Percentiles rank a stretch among this genome's conserved stretches.
Evolutionary conservation across 2,797 vertebrate genomes (phyloP).

Genomic region (Diplodus sargus): DNA sequence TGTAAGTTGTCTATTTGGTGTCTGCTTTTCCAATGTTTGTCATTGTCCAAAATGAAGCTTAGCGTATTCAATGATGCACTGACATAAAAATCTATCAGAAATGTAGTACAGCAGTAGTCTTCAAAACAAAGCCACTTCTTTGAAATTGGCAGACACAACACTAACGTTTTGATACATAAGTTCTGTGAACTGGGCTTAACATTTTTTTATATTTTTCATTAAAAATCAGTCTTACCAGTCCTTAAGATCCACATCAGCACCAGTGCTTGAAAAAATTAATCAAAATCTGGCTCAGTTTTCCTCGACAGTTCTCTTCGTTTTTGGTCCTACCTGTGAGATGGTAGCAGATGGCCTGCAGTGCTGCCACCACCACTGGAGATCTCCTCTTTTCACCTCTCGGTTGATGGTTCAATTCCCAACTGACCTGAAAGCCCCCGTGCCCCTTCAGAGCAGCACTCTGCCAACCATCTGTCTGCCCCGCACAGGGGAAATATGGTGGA

Average conservation of each 20-base stretch:
- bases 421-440: slow-evolving; percentile 18
- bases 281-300: not conserved
- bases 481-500: slow-evolving; percentile 22
- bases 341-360: slow-evolving; percentile 54
- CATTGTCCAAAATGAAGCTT: too few relatives aligned
- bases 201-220: too few relatives aligned
- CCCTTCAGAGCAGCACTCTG: slow-evolving; percentile 24
- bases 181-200: not conserved
- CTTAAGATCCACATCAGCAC: not conserved
- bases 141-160: not conserved
- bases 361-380: slow-evolving; percentile 24
- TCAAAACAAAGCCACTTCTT: not conserved
- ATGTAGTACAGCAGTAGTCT: not conserved
- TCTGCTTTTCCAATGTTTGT: too few relatives aligned
- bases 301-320: not conserved
- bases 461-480: slow-evolving; percentile 55
- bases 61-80: not conserved
- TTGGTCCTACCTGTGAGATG: slow-evolving; percentile 6
- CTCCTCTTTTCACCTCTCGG: slow-evolving; percentile 54
- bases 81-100: not conserved
- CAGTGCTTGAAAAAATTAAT: not conserved
- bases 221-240: not conserved
- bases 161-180: not conserved
- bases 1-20: too few relatives aligned
- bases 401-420: slow-evolving; percentile 63